A percentile compares a stretch with the other conserved stretches of the same genome.
phyloP scores from a whole-genome alignment of 2,888 invertebrate species.

The Sarcophaga variegata region DNA sequence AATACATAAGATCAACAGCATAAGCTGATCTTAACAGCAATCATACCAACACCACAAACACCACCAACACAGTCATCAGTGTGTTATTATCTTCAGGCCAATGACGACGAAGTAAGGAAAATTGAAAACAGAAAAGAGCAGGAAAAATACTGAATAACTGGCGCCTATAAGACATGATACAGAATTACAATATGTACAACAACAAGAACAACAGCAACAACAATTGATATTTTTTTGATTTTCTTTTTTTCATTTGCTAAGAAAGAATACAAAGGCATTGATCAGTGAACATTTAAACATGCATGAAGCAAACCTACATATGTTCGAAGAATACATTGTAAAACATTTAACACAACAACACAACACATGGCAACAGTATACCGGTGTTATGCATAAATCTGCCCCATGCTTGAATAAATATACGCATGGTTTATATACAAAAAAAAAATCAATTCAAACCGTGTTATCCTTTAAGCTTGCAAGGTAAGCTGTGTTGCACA shows the following conservation, averaged over 20 bases:
- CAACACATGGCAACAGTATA: neutral
- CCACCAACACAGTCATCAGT: neutral
- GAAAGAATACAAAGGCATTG: slow-evolving; percentile 35
- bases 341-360: neutral
- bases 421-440: neutral
- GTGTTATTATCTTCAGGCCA: neutral
- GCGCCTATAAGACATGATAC: slow-evolving; percentile 64
- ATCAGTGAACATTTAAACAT: slow-evolving; percentile 52
- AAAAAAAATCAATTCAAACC: too few species aligned
- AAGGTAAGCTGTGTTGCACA: neutral
- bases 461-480: too few species aligned
- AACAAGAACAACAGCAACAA: neutral
- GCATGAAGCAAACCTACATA: neutral
- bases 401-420: neutral
- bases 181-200: slow-evolving; percentile 46
- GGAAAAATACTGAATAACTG: slow-evolving; percentile 52
- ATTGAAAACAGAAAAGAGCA: slow-evolving; percentile 25
- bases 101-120: slow-evolving; percentile 49
- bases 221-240: slow-evolving; percentile 27
- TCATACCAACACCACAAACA: neutral
- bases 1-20: slow-evolving; percentile 57
- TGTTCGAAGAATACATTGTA: slow-evolving; percentile 26
- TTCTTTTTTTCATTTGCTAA: neutral
- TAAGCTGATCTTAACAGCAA: neutral
- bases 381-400: neutral